These are phyloP conservation scores for Dicyrtomina minuta DNA, from an alignment of 2,888 invertebrate species.

Conservation along the genomic window DNA sequence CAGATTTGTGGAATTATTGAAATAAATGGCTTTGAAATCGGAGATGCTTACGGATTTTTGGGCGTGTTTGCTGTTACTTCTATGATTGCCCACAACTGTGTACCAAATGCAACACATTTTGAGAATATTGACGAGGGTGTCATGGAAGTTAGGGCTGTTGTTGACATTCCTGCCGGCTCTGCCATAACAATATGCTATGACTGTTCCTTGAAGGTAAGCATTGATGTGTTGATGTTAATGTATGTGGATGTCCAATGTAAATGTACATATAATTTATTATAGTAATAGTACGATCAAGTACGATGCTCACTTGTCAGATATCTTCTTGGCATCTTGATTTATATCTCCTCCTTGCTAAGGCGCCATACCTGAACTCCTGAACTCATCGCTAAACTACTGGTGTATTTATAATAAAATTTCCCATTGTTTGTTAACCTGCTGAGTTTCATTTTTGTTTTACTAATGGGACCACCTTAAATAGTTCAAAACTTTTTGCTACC, in stretches of 20 bases:
- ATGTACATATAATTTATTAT: too few species aligned
- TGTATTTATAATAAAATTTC: too few species aligned
- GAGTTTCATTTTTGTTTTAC: too few species aligned
- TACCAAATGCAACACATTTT: constrained; percentile 50
- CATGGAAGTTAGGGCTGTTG: constrained; percentile 48
- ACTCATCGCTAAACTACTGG: too few species aligned
- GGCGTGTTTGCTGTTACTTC: constrained; percentile 48
- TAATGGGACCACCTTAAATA: too few species aligned
- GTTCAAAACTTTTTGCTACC: too few species aligned
- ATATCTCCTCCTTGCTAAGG: too few species aligned
- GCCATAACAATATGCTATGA: constrained; percentile 50
- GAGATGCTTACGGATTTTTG: constrained; percentile 44
- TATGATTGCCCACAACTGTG: constrained; percentile 50
- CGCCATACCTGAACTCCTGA: too few species aligned
- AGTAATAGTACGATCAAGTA: too few species aligned
- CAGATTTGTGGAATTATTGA: constrained; percentile 52
- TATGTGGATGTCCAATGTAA: neutral
- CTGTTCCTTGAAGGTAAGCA: constrained; percentile 43
- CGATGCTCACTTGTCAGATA: too few species aligned
- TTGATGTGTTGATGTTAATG: neutral
- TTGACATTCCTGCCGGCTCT: constrained; percentile 47
- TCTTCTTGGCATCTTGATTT: too few species aligned
- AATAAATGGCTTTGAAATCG: constrained; percentile 52
- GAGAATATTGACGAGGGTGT: constrained; percentile 47
- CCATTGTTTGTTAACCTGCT: too few species aligned